Evolutionary conservation across 1,140 invertebrate species (phyloP).

Genomic region (Pseudomyrmex pallidus): DNA sequence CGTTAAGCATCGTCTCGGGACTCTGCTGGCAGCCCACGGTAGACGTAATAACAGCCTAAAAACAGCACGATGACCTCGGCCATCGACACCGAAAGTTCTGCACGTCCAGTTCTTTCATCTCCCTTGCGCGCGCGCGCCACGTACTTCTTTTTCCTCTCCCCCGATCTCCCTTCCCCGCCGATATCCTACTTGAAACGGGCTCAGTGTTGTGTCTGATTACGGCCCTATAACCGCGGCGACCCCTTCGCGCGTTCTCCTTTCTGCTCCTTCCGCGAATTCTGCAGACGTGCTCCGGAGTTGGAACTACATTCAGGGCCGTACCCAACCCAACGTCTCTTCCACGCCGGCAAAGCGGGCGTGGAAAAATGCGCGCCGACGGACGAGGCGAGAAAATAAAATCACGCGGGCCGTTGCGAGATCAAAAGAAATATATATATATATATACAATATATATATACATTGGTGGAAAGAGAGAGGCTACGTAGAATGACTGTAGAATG

Average conservation of each 20-base stretch:
- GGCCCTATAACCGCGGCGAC: conserved; percentile 59
- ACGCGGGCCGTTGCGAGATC: conserved; percentile 53
- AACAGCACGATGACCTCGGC: conserved; percentile 60
- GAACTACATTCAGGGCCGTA: conserved; percentile 18
- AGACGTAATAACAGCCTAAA: conserved; percentile 69
- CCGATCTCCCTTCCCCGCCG: background rate
- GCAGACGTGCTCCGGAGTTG: background rate
- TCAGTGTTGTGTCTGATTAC: conserved; percentile 69
- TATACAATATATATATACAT: background rate
- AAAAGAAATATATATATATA: conserved; percentile 40
- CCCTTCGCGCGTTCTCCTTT: conserved; percentile 46
- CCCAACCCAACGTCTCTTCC: background rate
- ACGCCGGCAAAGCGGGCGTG: conserved; percentile 41
- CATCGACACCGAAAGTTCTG: conserved; percentile 57
- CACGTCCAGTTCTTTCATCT: conserved; percentile 1
- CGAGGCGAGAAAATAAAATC: conserved; percentile 65
- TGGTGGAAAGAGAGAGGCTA: conserved; percentile 30
- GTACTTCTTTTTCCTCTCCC: background rate
- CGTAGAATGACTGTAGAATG: conserved; percentile 46
- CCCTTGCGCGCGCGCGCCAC: background rate
- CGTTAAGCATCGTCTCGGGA: background rate
- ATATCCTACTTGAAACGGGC: conserved; percentile 30
- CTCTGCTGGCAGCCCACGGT: conserved; percentile 25
- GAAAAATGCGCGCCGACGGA: conserved; percentile 61
- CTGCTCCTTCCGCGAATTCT: conserved; percentile 49